Conservation (phyloP, 2,888 invertebrate genomes). For the Scrobipalpa atriplicella region DNA sequence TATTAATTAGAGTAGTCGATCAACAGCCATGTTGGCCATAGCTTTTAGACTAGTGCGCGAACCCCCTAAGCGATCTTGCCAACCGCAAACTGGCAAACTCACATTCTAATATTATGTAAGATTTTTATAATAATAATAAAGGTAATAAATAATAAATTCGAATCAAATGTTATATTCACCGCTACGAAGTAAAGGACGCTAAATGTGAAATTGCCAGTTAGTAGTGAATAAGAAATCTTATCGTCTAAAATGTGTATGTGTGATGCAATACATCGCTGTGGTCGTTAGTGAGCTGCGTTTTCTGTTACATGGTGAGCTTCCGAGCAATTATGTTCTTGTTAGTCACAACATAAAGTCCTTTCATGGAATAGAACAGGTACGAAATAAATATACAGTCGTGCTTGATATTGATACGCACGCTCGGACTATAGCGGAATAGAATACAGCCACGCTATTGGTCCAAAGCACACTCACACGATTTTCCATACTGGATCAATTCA, state of each 20-base stretch:
- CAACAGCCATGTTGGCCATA: not conserved
- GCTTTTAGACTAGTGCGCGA: not conserved
- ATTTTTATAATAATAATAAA: too few relatives aligned
- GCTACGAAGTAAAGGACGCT: too few relatives aligned
- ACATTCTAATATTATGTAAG: too few relatives aligned
- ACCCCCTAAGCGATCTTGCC: not conserved
- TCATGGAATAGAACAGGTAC: not conserved
- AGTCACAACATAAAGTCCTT: not conserved
- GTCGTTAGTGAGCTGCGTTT: slow-evolving; percentile 12
- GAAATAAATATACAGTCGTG: not conserved
- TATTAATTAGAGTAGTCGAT: not conserved
- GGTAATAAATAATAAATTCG: too few relatives aligned
- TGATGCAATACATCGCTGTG: slow-evolving; percentile 7
- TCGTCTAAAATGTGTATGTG: slow-evolving; percentile 25
- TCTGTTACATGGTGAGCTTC: slow-evolving; percentile 1
- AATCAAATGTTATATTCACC: too few relatives aligned
- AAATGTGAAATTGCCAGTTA: not conserved
- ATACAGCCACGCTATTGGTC: not conserved
- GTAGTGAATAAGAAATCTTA: slow-evolving; percentile 5
- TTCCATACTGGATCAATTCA: not conserved
- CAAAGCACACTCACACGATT: not conserved
- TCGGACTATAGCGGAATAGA: not conserved
- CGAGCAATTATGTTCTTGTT: not conserved
- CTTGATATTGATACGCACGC: not conserved
- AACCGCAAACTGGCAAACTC: not conserved